Evolutionary conservation across 1,140 invertebrate genomes (phyloP), one percentile per base, ranked within the genome.

Genomic region (Heliconius melpomene): DNA sequence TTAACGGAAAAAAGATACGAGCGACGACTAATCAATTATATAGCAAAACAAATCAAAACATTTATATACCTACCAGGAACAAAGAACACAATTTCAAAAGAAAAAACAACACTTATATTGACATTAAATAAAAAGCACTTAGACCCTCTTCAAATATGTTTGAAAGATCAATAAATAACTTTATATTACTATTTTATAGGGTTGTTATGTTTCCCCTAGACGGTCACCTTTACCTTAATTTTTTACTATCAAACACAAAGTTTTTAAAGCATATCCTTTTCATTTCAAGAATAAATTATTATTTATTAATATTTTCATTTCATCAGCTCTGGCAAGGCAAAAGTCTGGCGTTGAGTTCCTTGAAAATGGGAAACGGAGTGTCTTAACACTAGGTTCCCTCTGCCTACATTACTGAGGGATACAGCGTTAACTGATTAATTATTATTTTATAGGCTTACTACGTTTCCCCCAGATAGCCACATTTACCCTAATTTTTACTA

Each of bases 211-310:
- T 57, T 57, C 40, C 71, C 9, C 40, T 70, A 54, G 54, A 66
- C 77, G 52, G 40, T 50, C 73, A 52, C 66, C 72, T 75, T 36
- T 57, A 23, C 54, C n/a, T 57, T 79, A 60, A 74, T 82, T 82
- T n/a, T 82, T 82, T 80, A 83, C 71, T 76, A 78, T 76, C 82
- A 76, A 83, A 74, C 40, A 66, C 80, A 83, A 80, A 80, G 73
- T 75, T 83, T 76, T 80, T 78, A 16, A 80, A 83, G n/a, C 23
- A 23, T 8, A 57, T n/a, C 54, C n/a, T 57, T 70, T 70, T 26
- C 54, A 36, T 36, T 36, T 36, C 32, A 36, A 36, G 32, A 36
- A 36, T 7, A 36, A 36, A 36, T 7, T 36, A 36, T 36, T 36
- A 36, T 36, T 7, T 36, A 36, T 36, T 36, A 36, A 36, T 36